A percentile compares a stretch with the other conserved stretches of the same genome.
phyloP scores from a whole-genome alignment of 2,888 invertebrate species.

The Mechanitis mazaeus region DNA sequence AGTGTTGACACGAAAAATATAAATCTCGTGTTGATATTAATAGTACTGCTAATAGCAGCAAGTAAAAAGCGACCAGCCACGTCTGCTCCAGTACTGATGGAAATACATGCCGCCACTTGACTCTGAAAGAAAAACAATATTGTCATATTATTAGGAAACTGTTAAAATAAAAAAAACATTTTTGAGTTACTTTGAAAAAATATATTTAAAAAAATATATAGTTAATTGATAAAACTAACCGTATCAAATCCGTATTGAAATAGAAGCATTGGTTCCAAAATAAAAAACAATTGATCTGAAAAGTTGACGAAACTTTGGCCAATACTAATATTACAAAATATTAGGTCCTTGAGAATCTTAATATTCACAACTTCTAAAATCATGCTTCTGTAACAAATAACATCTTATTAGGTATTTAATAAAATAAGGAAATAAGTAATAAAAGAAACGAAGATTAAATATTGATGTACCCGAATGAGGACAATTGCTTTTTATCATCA shows the following conservation, averaged over 20 bases:
- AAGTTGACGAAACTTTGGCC: constrained; percentile 79
- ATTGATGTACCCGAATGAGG: constrained; percentile 15
- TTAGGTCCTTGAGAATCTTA: constrained; percentile 66
- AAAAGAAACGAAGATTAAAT: background rate
- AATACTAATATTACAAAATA: constrained; percentile 75
- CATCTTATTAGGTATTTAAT: background rate
- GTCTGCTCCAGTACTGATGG: constrained; percentile 63
- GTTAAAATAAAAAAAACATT: background rate
- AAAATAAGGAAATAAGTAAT: background rate
- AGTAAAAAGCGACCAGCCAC: constrained; percentile 58
- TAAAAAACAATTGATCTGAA: constrained; percentile 79
- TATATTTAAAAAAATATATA: background rate
- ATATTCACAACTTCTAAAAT: constrained; percentile 63
- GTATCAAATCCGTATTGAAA: constrained; percentile 65
- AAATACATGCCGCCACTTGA: constrained; percentile 61
- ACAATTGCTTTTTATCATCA: constrained; percentile 14
- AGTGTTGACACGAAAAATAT: constrained; percentile 55
- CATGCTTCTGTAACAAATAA: constrained; percentile 38
- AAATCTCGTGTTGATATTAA: constrained; percentile 52
- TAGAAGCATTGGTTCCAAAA: constrained; percentile 79
- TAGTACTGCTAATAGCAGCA: constrained; percentile 52
- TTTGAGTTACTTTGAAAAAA: background rate
- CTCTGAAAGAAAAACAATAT: constrained; percentile 42
- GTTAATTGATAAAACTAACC: constrained; percentile 18
- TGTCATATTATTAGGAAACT: background rate